These are phyloP conservation scores for Blera fallax DNA, from an alignment of 2,888 invertebrate genomes.

Conservation along the genomic window DNA sequence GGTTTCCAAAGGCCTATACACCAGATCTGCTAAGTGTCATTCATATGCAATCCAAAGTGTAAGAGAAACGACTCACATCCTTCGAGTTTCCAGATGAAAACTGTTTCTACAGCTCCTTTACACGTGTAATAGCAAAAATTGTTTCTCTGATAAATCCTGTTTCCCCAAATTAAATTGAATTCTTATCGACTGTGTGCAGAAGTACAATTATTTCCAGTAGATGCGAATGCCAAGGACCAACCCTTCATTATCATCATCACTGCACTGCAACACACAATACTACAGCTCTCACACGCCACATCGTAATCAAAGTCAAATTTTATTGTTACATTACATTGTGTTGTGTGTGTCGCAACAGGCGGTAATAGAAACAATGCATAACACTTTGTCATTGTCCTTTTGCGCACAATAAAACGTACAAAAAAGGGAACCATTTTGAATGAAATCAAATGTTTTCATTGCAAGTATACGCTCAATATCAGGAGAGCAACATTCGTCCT, in stretches of 20 bases:
- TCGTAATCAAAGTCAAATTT: constrained; percentile 61
- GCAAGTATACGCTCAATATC: constrained; percentile 9
- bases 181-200: neutral
- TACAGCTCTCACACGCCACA: constrained; percentile 17
- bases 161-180: neutral
- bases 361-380: constrained; percentile 56
- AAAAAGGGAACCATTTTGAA: constrained; percentile 22
- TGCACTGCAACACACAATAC: neutral
- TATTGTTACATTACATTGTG: constrained; percentile 57
- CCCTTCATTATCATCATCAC: neutral
- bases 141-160: too few relatives aligned
- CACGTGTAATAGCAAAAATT: too few relatives aligned
- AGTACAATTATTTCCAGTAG: neutral
- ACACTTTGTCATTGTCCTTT: constrained; percentile 63
- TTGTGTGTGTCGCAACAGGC: constrained; percentile 63
- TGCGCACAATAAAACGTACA: constrained; percentile 52
- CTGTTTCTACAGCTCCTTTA: too few relatives aligned
- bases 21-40: too few relatives aligned
- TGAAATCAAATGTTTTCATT: constrained; percentile 38
- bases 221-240: neutral
- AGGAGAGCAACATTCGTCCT: constrained; percentile 22
- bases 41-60: too few relatives aligned
- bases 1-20: too few relatives aligned
- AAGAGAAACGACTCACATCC: too few relatives aligned
- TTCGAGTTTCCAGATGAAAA: too few relatives aligned